Evolutionary conservation across 2,113 vertebrate genomes (phyloP).

Genomic region (Xerus inauris): DNA sequence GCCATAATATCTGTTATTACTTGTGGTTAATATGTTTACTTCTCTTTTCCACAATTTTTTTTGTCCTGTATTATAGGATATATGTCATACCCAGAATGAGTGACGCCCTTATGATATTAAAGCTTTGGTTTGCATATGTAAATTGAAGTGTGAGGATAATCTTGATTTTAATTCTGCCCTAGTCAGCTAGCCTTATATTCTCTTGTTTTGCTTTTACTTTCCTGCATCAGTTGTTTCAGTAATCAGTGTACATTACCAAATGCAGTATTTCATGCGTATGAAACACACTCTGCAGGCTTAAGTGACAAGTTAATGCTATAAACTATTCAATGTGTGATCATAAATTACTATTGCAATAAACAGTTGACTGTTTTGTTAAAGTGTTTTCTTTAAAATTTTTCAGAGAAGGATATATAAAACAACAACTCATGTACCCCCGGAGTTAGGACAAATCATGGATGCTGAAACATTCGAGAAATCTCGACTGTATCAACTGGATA

Average conservation of each 20-base stretch:
- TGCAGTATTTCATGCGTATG: background rate
- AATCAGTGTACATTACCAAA: background rate
- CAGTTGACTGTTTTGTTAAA: slow-evolving; percentile 50
- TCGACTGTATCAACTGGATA: slow-evolving; percentile 98
- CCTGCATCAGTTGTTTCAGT: background rate
- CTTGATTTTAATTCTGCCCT: slow-evolving; percentile 31
- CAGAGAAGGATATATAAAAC: slow-evolving; percentile 94
- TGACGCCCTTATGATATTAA: background rate
- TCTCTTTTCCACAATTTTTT: background rate
- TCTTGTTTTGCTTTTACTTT: slow-evolving; percentile 23
- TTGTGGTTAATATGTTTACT: background rate
- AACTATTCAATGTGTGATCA: background rate
- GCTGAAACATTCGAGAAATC: slow-evolving; percentile 98
- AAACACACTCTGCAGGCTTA: slow-evolving; percentile 19
- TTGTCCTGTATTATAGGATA: background rate
- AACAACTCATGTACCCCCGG: slow-evolving; percentile 93
- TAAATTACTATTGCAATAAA: slow-evolving; percentile 44
- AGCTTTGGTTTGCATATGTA: slow-evolving; percentile 21
- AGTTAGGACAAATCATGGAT: slow-evolving; percentile 97
- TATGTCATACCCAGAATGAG: background rate
- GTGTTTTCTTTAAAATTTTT: slow-evolving; percentile 77
- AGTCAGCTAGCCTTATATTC: background rate
- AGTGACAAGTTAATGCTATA: slow-evolving; percentile 19
- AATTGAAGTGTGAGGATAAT: background rate
- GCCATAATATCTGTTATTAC: background rate